Evolutionary conservation across 2,797 vertebrate genomes (phyloP).

Genomic region (Myiotriccus ornatus): DNA sequence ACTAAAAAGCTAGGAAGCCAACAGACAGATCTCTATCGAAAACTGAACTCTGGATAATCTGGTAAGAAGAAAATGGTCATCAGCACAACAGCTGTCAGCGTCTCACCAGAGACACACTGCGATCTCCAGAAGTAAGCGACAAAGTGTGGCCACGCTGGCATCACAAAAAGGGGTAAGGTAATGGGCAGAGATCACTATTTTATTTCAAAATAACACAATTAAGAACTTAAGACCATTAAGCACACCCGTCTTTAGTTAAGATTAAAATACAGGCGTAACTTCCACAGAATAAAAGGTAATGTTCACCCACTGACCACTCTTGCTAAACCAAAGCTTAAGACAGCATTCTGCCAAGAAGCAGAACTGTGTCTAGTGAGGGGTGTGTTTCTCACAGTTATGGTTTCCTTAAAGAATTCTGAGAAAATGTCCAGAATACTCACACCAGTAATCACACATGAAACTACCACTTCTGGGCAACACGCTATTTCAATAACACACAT

Average conservation of each 20-base stretch:
- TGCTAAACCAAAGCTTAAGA: not conserved
- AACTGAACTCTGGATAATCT: not conserved
- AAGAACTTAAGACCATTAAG: not conserved
- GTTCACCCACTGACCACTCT: not conserved
- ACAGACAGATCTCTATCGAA: not conserved
- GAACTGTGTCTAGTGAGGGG: fast-evolving
- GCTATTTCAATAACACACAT: not conserved
- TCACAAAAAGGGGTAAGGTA: not conserved
- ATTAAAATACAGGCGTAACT: not conserved
- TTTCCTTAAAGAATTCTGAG: not conserved
- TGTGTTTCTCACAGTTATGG: not conserved
- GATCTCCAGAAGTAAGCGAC: not conserved
- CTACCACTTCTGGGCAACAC: not conserved
- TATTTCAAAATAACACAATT: not conserved
- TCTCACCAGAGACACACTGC: not conserved
- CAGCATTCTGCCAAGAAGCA: not conserved
- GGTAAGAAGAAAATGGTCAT: not conserved
- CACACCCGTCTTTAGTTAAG: not conserved
- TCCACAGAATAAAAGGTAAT: not conserved
- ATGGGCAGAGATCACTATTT: not conserved
- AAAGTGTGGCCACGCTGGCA: fast-evolving
- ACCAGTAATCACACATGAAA: not conserved
- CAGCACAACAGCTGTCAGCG: not conserved
- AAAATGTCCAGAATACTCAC: not conserved
- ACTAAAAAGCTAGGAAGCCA: not conserved